Base-by-base conservation (phyloP, 2,888 invertebrate genomes). In the Hirtodrosophila alboralis region DNA sequence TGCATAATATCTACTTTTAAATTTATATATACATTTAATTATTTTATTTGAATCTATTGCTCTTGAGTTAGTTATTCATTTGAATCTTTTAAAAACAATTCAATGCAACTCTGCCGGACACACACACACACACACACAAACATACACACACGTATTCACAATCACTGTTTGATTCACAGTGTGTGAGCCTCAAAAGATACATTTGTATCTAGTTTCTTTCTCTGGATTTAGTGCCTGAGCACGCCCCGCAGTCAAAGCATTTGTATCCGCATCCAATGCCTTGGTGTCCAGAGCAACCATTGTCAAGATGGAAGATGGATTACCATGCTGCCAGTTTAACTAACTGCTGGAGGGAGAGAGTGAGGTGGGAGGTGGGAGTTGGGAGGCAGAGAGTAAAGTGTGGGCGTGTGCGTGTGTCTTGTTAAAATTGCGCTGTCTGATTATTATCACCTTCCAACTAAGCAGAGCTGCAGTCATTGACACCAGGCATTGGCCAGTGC, bases 191-290 rank as follows among this genome's bases (percentile, higher is more conserved):
- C n/a, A n/a, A 77, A 67, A 66, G 57, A 71, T 77, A n/a, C n/a
- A 81, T 83, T 85, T 85, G 84, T 79, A 83, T 78, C 79, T 60
- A 81, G 83, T 81, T 85, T 78, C 79, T 65, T 80, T 74, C 5
- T 47, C 45, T 43, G 71, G 66, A 63, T 77, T 77, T 77, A 67
- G 56, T 74, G 63, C 44, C 44, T 61, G 31, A 56, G 44, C 44
- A 57, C 51, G 75, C 54, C 63, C 54, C 44, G 34, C 65, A 41
- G 30, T 4, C 34, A 36, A 14, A 26, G 13, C 30, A 28, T 7
- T 44, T n/a, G 10, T 21, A 5, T 10, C 2, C 10, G 43, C 36
- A 4, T n/a, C n/a, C n/a, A 12, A 9, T 18, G 41, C 41, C 45
- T 57, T 71, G 67, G 53, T 69, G 76, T 75, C 60, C 62, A 45